Evolutionary conservation across 2,113 vertebrate genomes (phyloP).

Genomic region (Sterna hirundo): DNA sequence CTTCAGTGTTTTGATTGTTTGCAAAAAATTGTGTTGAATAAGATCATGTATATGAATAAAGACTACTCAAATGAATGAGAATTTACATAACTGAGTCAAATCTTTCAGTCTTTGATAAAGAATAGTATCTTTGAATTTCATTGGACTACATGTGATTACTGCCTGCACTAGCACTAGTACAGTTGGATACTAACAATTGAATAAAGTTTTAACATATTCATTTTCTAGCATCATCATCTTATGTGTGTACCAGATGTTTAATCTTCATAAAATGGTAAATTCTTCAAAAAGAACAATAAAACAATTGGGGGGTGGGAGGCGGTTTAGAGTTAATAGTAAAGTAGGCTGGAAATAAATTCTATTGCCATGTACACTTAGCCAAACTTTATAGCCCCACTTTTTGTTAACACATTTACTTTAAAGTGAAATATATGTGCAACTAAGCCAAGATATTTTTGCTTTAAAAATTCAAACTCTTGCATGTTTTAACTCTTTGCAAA

Average conservation of each 20-base stretch:
- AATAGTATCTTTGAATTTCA: not conserved
- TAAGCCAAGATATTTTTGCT: not conserved
- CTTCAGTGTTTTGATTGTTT: not conserved
- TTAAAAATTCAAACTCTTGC: not conserved
- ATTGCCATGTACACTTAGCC: not conserved
- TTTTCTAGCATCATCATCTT: not conserved
- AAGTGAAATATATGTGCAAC: not conserved
- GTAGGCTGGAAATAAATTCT: not conserved
- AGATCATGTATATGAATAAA: not conserved
- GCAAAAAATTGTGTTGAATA: not conserved
- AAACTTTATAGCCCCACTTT: not conserved
- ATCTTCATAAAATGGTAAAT: not conserved
- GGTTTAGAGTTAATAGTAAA: not conserved
- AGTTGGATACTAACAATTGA: not conserved
- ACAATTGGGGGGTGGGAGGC: rapidly evolving
- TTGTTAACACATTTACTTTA: not conserved
- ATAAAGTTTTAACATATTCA: not conserved
- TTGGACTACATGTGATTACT: not conserved
- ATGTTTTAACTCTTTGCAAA: not conserved
- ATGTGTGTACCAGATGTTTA: not conserved
- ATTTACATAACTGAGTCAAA: not conserved
- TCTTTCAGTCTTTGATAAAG: not conserved
- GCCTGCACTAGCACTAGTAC: not conserved
- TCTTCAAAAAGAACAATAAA: not conserved
- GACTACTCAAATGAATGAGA: not conserved